Base-by-base conservation (phyloP, 2,113 vertebrate species). In the Microcebus ravelobensis region DNA sequence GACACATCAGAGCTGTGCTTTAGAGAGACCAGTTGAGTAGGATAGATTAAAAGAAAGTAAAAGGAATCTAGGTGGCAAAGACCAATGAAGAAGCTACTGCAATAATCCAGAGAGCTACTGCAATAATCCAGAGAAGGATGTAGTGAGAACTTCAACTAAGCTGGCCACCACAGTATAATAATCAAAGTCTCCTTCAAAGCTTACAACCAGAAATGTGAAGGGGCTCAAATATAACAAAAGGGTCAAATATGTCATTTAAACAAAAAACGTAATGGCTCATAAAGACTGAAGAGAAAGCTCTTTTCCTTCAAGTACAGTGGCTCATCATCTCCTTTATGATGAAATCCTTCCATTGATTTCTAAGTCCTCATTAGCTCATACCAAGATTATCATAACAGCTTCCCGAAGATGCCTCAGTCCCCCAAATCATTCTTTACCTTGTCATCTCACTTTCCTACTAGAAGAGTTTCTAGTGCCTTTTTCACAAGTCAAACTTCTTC, bases 331-430 rank as follows among this genome's bases (percentile, higher is more conserved):
- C 39, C 59, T 90, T 85, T 48, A 73, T 31, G 31, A 95, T 90
- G 63, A 91, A 94, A 87, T 83, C 59, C 12, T 93, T 76, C 17
- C 83, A 94, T n/a, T 88, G 31, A 68, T 34, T 90, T 92, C 77
- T 88, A 2, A 6, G 14, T 55, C 57, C 9, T 68, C 29, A 89
- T 42, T 39, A 82, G 59, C 77, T 76, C 25, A 61, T 14, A 59
- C 9, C 45, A 29, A 93, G 52, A 73, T 55, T n/a, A 88, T n/a
- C 55, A 21, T n/a, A 90, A 36, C 25, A 65, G 17, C 55, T 71
- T 91, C 21, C 39, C 59, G 34, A 83, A 5, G 29, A 63, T 68
- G 10, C 25, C 45, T 91, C 31, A 73, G 55, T 63, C 48, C 6
- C 68, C 68, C 18, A 91, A 71, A 61, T 21, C 20, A 65, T 77